Evolutionary conservation across 1,140 invertebrate species (phyloP).

Genomic region (Frieseomelitta varia): DNA sequence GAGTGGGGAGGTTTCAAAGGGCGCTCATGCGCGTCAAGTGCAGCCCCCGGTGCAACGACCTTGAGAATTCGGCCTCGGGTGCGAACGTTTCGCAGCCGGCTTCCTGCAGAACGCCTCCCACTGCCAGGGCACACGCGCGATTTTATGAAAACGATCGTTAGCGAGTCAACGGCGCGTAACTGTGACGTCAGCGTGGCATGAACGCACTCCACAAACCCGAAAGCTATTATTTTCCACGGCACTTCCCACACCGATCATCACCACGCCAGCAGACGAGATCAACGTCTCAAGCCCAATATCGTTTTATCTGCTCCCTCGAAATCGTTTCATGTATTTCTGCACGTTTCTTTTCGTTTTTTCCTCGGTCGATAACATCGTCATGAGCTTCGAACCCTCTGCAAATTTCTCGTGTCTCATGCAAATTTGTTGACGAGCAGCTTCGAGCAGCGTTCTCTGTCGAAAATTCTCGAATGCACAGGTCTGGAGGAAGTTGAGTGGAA

Average conservation of each 20-base stretch:
- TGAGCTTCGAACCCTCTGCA: no score
- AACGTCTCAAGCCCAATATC: neutral
- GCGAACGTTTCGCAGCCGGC: constrained; percentile 24
- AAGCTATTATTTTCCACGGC: constrained; percentile 65
- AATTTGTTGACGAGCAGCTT: no score
- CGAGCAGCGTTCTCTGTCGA: no score
- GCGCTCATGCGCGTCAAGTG: constrained; percentile 20
- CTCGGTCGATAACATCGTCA: no score
- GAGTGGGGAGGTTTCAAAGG: neutral
- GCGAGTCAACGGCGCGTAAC: constrained; percentile 60
- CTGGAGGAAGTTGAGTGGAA: no score
- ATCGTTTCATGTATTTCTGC: neutral
- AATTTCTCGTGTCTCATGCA: no score
- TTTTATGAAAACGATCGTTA: constrained; percentile 71
- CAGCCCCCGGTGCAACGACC: constrained; percentile 46
- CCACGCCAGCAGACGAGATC: neutral
- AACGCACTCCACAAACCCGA: constrained; percentile 60
- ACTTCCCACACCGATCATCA: constrained; percentile 40
- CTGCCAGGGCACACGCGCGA: constrained; percentile 13
- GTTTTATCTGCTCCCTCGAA: neutral
- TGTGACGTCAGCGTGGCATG: constrained; percentile 69
- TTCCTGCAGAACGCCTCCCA: constrained; percentile 23
- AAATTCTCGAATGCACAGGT: no score
- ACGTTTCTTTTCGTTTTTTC: no score
- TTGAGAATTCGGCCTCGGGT: constrained; percentile 50